Evolutionary conservation across 2,888 invertebrate genomes (phyloP), one percentile per base, ranked within the genome.

Genomic region (Lasius platythorax): DNA sequence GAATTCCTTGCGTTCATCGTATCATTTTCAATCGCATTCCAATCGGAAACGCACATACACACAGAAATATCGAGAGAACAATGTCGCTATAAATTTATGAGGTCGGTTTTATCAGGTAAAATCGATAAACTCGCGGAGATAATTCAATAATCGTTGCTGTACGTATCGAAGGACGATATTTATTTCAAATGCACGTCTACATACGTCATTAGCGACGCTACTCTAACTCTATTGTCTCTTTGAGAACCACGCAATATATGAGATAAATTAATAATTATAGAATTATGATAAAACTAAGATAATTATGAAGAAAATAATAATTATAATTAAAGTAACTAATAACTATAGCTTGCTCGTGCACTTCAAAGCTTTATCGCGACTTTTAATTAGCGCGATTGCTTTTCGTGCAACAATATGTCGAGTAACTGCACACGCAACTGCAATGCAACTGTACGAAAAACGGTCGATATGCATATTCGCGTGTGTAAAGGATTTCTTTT

Each of bases 351-450:
- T 53, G n/a, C 50, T 11, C 23, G n/a, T 46, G 11, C 23, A 18
- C 18, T 64, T 37, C 9, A 63, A 23, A 72, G 28, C 11, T 61
- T 43, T 61, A 74, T 28, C 30, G 40, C 5, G 15, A 46, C 2
- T 50, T 23, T 37, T 75, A n/a, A 37, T 11, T 9, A 15, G 12
- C 33, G 3, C 30, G 15, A 2, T n/a, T 11, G 30, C n/a, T n/a
- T 50, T 76, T 64, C 23, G 46, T 46, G 46, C 63, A 15, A 3
- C 5, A 8, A 23, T 23, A 72, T 37, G 30, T 23, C n/a, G 75
- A 30, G 33, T n/a, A 63, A 33, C 9, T 23, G 46, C 30, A 63
- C 75, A 75, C 75, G 75, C 75, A 28, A 76, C 6, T 37, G 8
- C 43, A 61, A 74, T n/a, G 61, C 30, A 18, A 70, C 8, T 11